Evolutionary conservation across 2,888 invertebrate species (phyloP).

Genomic region (Alviniconcha strummeri): DNA sequence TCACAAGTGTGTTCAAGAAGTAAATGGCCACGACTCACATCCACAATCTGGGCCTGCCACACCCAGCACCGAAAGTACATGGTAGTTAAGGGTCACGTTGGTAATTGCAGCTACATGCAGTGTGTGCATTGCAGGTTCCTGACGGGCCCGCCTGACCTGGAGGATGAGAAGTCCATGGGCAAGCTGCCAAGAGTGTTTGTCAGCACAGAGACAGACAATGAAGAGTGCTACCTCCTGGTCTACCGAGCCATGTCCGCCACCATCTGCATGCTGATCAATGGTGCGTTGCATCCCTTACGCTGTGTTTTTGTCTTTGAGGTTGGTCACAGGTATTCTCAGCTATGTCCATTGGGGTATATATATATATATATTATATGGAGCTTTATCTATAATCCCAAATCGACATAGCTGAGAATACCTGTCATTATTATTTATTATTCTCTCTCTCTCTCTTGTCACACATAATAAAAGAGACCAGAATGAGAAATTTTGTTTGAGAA

Average conservation of each 20-base stretch:
- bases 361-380: no score
- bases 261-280: constrained; percentile 88
- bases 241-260: constrained; percentile 91
- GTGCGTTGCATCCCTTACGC: constrained; percentile 73
- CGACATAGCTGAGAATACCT: no score
- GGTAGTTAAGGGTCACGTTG: no score
- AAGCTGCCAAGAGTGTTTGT: constrained; percentile 84
- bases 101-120: not conserved
- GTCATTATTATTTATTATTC: no score
- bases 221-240: constrained; percentile 85
- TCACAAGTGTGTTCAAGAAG: no score
- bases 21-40: no score
- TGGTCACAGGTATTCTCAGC: not conserved
- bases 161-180: constrained; percentile 77
- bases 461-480: no score
- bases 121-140: constrained; percentile 77
- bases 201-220: constrained; percentile 76
- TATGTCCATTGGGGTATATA: not conserved
- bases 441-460: no score
- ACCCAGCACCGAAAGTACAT: no score
- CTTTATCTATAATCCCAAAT: no score
- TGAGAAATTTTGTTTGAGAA: no score
- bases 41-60: no score
- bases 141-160: constrained; percentile 80
- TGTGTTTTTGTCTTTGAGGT: not conserved